Conservation (phyloP, 2,797 vertebrate species). For the Parotocinclus haroldoi region DNA sequence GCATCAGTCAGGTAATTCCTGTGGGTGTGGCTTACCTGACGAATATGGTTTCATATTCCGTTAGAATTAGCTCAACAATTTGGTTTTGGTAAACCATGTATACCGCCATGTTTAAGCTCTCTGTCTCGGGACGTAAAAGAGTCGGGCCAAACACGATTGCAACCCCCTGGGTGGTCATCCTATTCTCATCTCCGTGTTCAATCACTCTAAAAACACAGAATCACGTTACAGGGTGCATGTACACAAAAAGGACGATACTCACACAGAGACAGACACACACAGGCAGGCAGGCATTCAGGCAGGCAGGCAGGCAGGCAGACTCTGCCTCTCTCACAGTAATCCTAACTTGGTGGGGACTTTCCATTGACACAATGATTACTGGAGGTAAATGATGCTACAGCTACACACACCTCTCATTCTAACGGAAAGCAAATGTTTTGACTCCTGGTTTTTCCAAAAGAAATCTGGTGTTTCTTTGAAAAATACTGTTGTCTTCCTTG, state of each 20-base stretch:
- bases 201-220: constrained; percentile 67
- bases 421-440: too few species aligned
- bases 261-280: not conserved
- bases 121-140: constrained; percentile 79
- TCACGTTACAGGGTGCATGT: not conserved
- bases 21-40: constrained; percentile 51
- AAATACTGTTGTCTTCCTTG: too few species aligned
- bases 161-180: constrained; percentile 83
- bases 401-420: too few species aligned
- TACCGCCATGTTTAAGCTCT: constrained; percentile 81
- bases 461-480: too few species aligned
- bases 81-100: constrained; percentile 86
- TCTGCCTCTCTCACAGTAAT: too few species aligned
- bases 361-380: too few species aligned
- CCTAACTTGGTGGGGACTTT: too few species aligned
- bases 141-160: constrained; percentile 86
- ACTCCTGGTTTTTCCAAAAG: too few species aligned
- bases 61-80: constrained; percentile 83
- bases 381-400: too few species aligned
- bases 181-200: constrained; percentile 79
- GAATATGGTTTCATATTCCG: constrained; percentile 76
- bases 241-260: too few species aligned
- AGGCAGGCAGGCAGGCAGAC: too few species aligned
- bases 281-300: too few species aligned
- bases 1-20: constrained; percentile 2